Conservation (phyloP, 2,888 invertebrate species). For the Erpobdella octoculata region DNA sequence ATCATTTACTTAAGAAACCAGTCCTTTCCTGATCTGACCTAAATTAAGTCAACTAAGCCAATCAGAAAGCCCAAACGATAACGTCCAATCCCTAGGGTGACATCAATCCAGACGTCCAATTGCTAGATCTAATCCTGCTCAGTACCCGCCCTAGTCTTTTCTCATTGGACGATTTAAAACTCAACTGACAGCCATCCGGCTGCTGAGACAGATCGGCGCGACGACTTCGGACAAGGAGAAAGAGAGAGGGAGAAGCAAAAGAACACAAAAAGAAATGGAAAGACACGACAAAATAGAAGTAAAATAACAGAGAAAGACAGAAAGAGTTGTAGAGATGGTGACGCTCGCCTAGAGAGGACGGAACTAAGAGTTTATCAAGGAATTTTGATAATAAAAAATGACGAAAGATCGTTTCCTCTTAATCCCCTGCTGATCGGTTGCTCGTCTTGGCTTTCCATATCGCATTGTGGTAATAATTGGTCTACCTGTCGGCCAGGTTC, state of each 20-base stretch:
- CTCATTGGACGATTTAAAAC: not conserved
- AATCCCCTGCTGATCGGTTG: constrained; percentile 7
- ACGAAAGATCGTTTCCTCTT: not conserved
- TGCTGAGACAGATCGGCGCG: too few relatives aligned
- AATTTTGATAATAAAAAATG: constrained; percentile 7
- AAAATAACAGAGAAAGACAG: not conserved
- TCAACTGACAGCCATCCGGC: not conserved
- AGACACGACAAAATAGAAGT: too few relatives aligned
- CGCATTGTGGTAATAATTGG: not conserved
- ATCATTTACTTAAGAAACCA: too few relatives aligned
- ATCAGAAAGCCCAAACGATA: too few relatives aligned
- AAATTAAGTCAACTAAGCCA: too few relatives aligned
- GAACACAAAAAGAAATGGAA: not conserved
- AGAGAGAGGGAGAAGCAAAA: not conserved
- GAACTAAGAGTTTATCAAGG: constrained; percentile 5
- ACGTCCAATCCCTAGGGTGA: constrained; percentile 1
- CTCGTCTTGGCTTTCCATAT: too few relatives aligned
- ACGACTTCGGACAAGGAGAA: too few relatives aligned
- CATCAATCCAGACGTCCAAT: not conserved
- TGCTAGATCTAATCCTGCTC: not conserved
- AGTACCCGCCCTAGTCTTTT: not conserved
- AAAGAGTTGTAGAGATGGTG: not conserved
- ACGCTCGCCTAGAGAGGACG: not conserved
- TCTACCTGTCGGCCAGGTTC: too few relatives aligned
- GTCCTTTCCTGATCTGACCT: too few relatives aligned